Evolutionary conservation across 2,888 invertebrate species (phyloP).

Genomic region (Scrobipalpa costella): DNA sequence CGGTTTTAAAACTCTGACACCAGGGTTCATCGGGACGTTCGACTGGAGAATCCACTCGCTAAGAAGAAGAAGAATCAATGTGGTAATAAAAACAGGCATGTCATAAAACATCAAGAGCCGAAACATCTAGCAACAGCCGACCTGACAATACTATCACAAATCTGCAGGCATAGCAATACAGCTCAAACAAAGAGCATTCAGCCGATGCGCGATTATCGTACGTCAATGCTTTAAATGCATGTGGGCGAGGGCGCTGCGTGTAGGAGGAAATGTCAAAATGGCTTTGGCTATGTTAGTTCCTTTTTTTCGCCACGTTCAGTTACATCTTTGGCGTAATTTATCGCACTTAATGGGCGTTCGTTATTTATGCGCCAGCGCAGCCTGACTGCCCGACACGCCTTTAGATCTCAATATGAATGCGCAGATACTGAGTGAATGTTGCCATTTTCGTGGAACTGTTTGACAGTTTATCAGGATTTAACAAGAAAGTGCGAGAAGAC

Average conservation of each 20-base stretch:
- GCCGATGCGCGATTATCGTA: slow-evolving; percentile 54
- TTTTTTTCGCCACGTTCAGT: too few species aligned
- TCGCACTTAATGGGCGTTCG: slow-evolving; percentile 57
- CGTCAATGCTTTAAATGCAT: too few species aligned
- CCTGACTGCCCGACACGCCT: slow-evolving; percentile 54
- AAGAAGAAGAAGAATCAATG: too few species aligned
- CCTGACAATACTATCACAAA: slow-evolving; percentile 48
- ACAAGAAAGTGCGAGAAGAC: too few species aligned
- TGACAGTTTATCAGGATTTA: too few species aligned
- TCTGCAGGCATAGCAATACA: slow-evolving; percentile 30
- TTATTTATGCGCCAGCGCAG: slow-evolving; percentile 55
- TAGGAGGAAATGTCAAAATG: too few species aligned
- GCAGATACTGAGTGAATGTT: slow-evolving; percentile 50
- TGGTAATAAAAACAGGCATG: not conserved
- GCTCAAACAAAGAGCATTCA: slow-evolving; percentile 59
- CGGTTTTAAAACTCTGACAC: too few species aligned
- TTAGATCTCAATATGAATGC: slow-evolving; percentile 64
- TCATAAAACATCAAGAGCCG: not conserved
- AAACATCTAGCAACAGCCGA: slow-evolving; percentile 32
- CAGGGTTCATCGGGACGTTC: too few species aligned
- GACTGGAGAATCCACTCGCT: too few species aligned
- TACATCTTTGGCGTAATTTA: too few species aligned
- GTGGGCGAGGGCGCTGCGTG: too few species aligned
- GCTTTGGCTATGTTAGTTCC: too few species aligned
- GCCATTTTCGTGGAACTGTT: slow-evolving; percentile 29